A percentile compares a stretch with the other conserved stretches of the same genome.
Evolutionary conservation across 23 tunicate species (phyloP).

Genomic region (Styela clava): DNA sequence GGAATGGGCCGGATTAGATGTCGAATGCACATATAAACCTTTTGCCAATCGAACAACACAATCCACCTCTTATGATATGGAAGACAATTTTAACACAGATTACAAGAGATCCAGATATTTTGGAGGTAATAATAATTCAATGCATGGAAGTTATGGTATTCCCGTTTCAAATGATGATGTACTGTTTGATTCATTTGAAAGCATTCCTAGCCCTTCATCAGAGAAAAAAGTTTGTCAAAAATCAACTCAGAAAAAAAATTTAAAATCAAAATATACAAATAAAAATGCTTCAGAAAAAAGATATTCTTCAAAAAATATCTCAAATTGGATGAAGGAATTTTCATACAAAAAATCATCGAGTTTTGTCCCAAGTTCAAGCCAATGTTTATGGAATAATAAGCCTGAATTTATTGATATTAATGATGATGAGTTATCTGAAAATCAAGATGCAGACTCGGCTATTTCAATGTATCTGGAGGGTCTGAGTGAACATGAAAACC

Average conservation of each 20-base stretch:
- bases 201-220: not conserved
- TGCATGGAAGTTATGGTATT: not conserved
- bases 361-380: not conserved
- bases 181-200: not conserved
- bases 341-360: not conserved
- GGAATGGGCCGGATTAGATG: conserved; percentile 66
- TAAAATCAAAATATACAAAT: not conserved
- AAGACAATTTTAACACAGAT: no score
- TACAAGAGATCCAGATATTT: not conserved
- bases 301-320: not conserved
- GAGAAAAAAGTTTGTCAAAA: not conserved
- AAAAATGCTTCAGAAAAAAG: not conserved
- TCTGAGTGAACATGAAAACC: not conserved
- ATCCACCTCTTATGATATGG: not conserved
- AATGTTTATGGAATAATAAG: not conserved
- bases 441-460: conserved; percentile 9
- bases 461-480: conserved; percentile 14
- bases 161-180: not conserved
- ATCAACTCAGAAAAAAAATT: not conserved
- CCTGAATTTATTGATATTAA: not conserved
- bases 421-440: not conserved
- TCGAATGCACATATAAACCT: conserved; percentile 68
- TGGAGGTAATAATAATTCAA: not conserved
- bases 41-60: conserved; percentile 29
- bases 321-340: not conserved